These are phyloP conservation scores for Bucco capensis DNA, from an alignment of 2,113 vertebrate genomes.

Conservation along the genomic window DNA sequence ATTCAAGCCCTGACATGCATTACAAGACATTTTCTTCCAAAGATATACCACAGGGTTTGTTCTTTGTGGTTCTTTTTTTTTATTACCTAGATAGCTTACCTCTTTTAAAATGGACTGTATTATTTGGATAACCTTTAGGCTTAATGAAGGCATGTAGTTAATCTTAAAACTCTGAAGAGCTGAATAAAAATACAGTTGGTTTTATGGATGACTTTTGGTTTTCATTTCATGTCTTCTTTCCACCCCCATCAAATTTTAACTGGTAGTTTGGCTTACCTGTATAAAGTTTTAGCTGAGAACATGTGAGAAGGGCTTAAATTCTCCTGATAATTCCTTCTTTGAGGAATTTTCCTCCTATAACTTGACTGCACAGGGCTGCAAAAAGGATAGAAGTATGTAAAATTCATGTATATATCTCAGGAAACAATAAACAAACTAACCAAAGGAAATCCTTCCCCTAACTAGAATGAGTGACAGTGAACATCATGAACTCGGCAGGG, in stretches of 20 bases:
- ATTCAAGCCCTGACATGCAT: not conserved
- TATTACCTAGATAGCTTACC: not conserved
- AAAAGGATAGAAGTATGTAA: not conserved
- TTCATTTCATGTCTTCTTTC: no score
- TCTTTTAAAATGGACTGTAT: not conserved
- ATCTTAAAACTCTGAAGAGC: not conserved
- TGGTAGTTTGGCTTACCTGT: not conserved
- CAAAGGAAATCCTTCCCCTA: not conserved
- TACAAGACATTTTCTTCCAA: not conserved
- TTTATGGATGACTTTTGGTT: not conserved
- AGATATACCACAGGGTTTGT: not conserved
- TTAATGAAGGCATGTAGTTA: not conserved
- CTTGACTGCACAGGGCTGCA: not conserved
- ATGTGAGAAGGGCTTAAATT: not conserved
- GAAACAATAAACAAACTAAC: not conserved
- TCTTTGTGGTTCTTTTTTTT: not conserved
- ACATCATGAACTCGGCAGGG: not conserved
- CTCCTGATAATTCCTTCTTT: not conserved
- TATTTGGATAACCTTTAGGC: not conserved
- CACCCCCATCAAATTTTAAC: no score
- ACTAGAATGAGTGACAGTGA: no score
- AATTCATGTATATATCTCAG: not conserved
- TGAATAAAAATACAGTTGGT: slow-evolving; percentile 1
- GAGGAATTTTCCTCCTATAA: not conserved
- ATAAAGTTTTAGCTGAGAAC: not conserved